Conservation (phyloP, 1,140 invertebrate genomes). For the Lordiphosa mommai region DNA sequence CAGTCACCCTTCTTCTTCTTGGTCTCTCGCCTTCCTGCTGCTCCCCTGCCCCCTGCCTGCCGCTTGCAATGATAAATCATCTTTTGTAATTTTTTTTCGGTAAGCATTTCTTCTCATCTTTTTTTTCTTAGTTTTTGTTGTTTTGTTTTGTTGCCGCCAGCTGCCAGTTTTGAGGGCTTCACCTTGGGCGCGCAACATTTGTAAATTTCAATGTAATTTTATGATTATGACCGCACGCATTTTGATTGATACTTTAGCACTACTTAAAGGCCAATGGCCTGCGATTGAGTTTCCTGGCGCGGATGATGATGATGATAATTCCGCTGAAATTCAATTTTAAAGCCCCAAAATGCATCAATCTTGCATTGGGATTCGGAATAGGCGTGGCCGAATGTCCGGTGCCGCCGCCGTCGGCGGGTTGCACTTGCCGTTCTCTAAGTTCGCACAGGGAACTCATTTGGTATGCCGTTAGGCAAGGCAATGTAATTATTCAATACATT, state of each 20-base stretch:
- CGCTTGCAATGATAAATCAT: constrained; percentile 67
- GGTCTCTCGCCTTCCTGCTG: neutral
- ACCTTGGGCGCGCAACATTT: constrained; percentile 37
- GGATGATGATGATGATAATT: constrained; percentile 19
- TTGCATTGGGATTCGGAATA: constrained; percentile 6
- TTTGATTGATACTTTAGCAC: constrained; percentile 77
- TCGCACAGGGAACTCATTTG: constrained; percentile 37
- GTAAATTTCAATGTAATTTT: constrained; percentile 69
- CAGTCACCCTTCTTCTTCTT: constrained; percentile 4
- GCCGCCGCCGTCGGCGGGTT: constrained; percentile 13
- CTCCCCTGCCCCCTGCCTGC: neutral
- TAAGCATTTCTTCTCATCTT: constrained; percentile 35
- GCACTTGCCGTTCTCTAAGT: constrained; percentile 26
- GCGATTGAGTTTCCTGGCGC: neutral
- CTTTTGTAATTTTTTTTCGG: constrained; percentile 56
- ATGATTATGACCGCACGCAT: constrained; percentile 69
- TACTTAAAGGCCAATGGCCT: constrained; percentile 60
- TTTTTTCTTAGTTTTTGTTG: constrained; percentile 36
- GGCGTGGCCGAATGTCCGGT: constrained; percentile 5
- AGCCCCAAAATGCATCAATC: constrained; percentile 62
- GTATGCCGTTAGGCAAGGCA: constrained; percentile 67
- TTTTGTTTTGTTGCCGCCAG: constrained; percentile 9
- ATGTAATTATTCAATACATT: constrained; percentile 78
- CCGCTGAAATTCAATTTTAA: constrained; percentile 62
- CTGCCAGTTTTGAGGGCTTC: constrained; percentile 20